Evolutionary conservation across 1,140 invertebrate genomes (phyloP).

Genomic region (Hydropsyche tenuis): DNA sequence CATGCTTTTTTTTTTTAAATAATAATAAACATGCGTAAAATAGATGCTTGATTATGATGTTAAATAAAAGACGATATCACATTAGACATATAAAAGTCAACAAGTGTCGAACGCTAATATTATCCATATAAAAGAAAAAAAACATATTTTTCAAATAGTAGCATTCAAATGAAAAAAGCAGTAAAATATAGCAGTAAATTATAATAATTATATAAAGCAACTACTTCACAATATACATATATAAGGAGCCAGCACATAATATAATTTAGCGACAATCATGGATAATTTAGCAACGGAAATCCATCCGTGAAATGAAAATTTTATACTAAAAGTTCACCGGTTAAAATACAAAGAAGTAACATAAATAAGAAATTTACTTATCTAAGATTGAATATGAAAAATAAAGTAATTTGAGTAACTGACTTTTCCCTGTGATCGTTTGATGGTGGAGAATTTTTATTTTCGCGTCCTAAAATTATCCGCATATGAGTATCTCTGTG

Average conservation of each 20-base stretch:
- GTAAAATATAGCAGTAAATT: constrained; percentile 30
- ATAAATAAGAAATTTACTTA: no score
- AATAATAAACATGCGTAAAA: no score
- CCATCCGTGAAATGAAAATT: neutral
- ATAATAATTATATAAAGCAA: no score
- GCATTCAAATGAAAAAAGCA: constrained; percentile 12
- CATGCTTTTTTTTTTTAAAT: no score
- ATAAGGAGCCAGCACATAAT: constrained; percentile 4
- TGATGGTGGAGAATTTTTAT: constrained; percentile 55
- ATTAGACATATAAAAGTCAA: neutral
- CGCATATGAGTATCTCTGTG: constrained; percentile 88
- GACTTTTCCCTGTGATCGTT: constrained; percentile 52
- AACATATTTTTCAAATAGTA: neutral
- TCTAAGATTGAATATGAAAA: neutral
- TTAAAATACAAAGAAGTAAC: neutral
- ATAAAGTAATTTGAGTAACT: no score
- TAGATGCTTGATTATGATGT: no score
- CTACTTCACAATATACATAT: neutral
- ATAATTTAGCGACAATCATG: no score
- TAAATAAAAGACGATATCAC: no score
- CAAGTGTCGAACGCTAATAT: neutral
- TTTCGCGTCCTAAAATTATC: constrained; percentile 78
- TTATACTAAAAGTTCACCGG: neutral
- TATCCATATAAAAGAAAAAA: neutral
- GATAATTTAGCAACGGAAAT: no score